Percentiles rank a stretch among this genome's conserved stretches.
These are phyloP conservation scores for Nothoprocta perdicaria DNA, from an alignment of 2,113 vertebrate genomes.

Conservation along the genomic window DNA sequence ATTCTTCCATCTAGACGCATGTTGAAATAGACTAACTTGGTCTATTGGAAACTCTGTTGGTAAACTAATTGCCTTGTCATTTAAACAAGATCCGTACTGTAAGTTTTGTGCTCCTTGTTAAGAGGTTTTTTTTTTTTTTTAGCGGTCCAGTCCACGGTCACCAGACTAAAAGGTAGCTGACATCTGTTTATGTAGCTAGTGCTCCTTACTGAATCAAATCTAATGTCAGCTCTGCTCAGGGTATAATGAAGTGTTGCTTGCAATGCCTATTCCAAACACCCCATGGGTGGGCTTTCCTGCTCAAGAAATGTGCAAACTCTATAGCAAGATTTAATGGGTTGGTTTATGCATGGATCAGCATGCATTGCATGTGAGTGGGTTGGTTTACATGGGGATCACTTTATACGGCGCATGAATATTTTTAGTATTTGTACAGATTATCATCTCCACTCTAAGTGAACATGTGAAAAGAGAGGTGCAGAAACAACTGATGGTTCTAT, in stretches of 20 bases:
- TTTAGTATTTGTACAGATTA: slow-evolving; percentile 22
- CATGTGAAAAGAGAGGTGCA: neutral
- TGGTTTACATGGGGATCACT: neutral
- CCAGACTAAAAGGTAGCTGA: slow-evolving; percentile 34
- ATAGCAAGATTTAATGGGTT: neutral
- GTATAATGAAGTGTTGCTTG: slow-evolving; percentile 43
- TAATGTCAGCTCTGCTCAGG: slow-evolving; percentile 6
- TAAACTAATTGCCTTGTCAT: neutral
- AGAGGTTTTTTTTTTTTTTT: slow-evolving; percentile 31
- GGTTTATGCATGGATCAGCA: neutral
- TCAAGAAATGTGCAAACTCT: slow-evolving; percentile 35
- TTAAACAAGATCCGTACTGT: neutral
- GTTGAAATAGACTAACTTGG: accelerated
- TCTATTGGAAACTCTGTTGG: neutral
- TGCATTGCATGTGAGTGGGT: neutral
- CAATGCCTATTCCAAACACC: slow-evolving; percentile 37
- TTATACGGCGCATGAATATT: neutral
- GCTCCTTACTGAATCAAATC: slow-evolving; percentile 24
- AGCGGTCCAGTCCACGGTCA: neutral
- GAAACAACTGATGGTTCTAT: neutral
- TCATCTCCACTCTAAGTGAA: neutral
- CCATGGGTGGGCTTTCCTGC: slow-evolving; percentile 26
- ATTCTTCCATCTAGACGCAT: neutral
- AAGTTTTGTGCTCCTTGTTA: neutral
- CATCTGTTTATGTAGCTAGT: slow-evolving; percentile 46